A percentile compares a stretch with the other conserved stretches of the same genome.
Conservation (phyloP, 2,797 vertebrate species). For the Anguilla anguilla region DNA sequence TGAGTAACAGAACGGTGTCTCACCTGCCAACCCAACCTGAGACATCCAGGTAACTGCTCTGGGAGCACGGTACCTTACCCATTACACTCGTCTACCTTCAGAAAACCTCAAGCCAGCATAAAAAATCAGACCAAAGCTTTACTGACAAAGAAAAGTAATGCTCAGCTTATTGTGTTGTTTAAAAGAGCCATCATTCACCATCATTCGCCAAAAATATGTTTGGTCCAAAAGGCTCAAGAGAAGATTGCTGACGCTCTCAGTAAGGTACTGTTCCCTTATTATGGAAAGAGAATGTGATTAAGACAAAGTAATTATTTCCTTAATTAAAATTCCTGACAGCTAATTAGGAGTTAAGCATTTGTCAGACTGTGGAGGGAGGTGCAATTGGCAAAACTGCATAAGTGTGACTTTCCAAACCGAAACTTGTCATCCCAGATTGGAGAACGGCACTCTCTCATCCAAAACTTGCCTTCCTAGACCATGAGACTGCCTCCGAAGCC, state of each 20-base stretch:
- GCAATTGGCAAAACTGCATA: not conserved
- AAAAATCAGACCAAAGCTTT: not conserved
- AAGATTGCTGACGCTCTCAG: not conserved
- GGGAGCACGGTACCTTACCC: not conserved
- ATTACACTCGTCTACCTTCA: not conserved
- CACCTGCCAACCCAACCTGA: not conserved
- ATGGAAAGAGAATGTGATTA: not conserved
- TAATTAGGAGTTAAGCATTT: not conserved
- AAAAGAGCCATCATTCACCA: not conserved
- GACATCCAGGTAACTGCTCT: not conserved
- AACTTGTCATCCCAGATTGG: no score
- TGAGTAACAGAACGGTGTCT: no score
- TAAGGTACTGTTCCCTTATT: not conserved
- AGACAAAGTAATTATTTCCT: conserved; percentile 4
- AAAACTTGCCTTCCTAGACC: no score
- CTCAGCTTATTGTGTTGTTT: not conserved
- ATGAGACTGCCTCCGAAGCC: no score
- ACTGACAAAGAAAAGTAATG: not conserved
- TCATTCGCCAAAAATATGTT: not conserved
- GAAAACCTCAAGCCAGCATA: not conserved
- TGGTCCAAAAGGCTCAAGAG: not conserved
- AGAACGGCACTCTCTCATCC: no score
- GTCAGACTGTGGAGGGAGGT: not conserved
- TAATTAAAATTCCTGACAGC: conserved; percentile 14
- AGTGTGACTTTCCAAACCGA: not conserved